phyloP scores from a whole-genome alignment of 2,888 invertebrate species.

The Drosophila tanythrix region DNA sequence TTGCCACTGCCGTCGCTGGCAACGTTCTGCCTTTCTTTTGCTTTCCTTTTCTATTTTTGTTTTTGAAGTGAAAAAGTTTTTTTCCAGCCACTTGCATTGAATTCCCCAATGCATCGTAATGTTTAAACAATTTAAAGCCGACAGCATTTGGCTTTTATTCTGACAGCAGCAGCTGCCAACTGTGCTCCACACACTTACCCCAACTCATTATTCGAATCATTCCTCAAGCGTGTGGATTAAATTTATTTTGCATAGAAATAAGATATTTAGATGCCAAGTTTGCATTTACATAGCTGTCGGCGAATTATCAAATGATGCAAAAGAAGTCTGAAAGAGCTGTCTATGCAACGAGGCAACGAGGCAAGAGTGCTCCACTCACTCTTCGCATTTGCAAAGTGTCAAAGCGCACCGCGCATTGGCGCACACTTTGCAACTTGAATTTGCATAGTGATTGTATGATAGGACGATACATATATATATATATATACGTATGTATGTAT shows the following conservation, averaged over 20 bases:
- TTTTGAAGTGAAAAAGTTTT: constrained; percentile 59
- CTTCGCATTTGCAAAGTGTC: neutral
- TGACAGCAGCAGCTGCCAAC: constrained; percentile 70
- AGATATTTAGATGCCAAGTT: neutral
- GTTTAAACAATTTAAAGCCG: constrained; percentile 78
- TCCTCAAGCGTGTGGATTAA: constrained; percentile 9
- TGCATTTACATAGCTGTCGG: neutral
- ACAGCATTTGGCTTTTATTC: constrained; percentile 68
- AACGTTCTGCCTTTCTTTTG: constrained; percentile 51
- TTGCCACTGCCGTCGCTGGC: constrained; percentile 54
- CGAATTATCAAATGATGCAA: neutral
- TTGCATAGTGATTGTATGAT: neutral
- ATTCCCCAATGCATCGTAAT: constrained; percentile 83
- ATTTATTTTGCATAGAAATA: constrained; percentile 16
- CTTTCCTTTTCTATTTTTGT: constrained; percentile 44
- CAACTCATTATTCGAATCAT: neutral
- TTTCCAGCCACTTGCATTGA: constrained; percentile 68
- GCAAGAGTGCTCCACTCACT: neutral
- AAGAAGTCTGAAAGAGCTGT: neutral
- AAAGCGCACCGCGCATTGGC: neutral
- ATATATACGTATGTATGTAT: too few relatives aligned
- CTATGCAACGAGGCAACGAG: neutral
- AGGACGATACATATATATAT: too few relatives aligned
- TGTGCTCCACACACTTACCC: constrained; percentile 14
- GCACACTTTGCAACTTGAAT: neutral